Evolutionary conservation across 2,797 vertebrate species (phyloP).

Genomic region (Micromesistius poutassou): DNA sequence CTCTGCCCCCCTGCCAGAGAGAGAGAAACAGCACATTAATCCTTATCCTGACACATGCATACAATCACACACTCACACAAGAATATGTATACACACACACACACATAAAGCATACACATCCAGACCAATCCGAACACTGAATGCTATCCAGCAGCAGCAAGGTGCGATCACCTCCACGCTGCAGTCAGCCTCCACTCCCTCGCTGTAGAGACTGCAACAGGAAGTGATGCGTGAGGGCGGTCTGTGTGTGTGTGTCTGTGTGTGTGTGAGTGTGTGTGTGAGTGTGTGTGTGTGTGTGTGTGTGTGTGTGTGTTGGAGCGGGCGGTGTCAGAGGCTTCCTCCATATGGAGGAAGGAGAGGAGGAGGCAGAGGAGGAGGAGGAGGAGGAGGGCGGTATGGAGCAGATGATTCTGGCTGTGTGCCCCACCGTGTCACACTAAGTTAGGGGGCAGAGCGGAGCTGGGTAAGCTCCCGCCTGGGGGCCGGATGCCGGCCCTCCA

Average conservation of each 20-base stretch:
- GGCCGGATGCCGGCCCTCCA: conserved; percentile 3
- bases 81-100: conserved; percentile 34
- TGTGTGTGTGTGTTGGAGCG: too few species aligned
- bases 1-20: conserved; percentile 67
- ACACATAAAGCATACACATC: conserved; percentile 9
- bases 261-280: conserved; percentile 29
- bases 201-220: conserved; percentile 25
- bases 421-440: background rate
- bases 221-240: too few species aligned
- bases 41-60: conserved; percentile 50
- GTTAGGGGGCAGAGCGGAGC: background rate
- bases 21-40: conserved; percentile 69
- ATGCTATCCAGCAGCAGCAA: background rate
- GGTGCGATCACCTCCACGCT: background rate
- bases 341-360: background rate
- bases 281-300: too few species aligned
- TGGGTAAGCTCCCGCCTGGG: background rate
- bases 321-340: too few species aligned
- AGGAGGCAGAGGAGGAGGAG: too few species aligned
- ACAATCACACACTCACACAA: conserved; percentile 11
- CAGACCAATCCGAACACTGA: background rate
- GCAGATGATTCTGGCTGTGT: background rate
- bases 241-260: conserved; percentile 23
- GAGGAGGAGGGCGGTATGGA: background rate
- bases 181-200: too few species aligned